Evolutionary conservation across 1,140 invertebrate species (phyloP).

Genomic region (Danaus melanippus): DNA sequence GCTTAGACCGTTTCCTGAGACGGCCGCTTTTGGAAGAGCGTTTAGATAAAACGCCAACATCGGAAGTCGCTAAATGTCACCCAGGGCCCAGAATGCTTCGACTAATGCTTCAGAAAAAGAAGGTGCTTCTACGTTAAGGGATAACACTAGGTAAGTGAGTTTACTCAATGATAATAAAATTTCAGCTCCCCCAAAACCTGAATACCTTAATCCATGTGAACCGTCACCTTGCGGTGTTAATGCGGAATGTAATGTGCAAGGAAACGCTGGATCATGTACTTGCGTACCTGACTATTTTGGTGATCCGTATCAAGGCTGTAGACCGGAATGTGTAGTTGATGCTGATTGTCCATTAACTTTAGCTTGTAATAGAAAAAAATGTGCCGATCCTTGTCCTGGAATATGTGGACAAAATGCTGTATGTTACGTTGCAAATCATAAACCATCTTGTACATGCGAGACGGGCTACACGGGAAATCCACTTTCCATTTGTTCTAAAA

Average conservation of each 20-base stretch:
- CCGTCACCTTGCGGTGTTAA: slow-evolving; percentile 85
- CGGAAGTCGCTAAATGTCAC: slow-evolving; percentile 61
- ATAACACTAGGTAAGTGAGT: slow-evolving; percentile 52
- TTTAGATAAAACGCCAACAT: slow-evolving; percentile 53
- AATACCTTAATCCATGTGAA: slow-evolving; percentile 76
- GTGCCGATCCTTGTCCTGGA: slow-evolving; percentile 85
- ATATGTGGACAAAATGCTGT: slow-evolving; percentile 86
- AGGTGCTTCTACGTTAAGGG: slow-evolving; percentile 62
- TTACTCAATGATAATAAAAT: slow-evolving; percentile 41
- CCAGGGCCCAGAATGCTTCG: slow-evolving; percentile 60
- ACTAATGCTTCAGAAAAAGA: slow-evolving; percentile 68
- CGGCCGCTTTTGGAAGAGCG: slow-evolving; percentile 61
- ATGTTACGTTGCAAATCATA: slow-evolving; percentile 84
- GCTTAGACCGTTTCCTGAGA: slow-evolving; percentile 59
- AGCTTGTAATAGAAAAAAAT: slow-evolving; percentile 85
- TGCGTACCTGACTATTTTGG: slow-evolving; percentile 82
- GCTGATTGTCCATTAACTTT: slow-evolving; percentile 83
- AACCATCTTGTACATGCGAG: slow-evolving; percentile 84
- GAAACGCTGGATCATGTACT: slow-evolving; percentile 78
- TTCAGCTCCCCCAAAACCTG: slow-evolving; percentile 62
- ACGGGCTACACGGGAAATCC: slow-evolving; percentile 83
- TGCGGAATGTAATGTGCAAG: slow-evolving; percentile 76
- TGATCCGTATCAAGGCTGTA: slow-evolving; percentile 84
- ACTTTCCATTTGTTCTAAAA: slow-evolving; percentile 74
- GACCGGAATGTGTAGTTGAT: slow-evolving; percentile 84